Base-by-base conservation (phyloP, 2,797 vertebrate species). In the Clarias platycephalus region DNA sequence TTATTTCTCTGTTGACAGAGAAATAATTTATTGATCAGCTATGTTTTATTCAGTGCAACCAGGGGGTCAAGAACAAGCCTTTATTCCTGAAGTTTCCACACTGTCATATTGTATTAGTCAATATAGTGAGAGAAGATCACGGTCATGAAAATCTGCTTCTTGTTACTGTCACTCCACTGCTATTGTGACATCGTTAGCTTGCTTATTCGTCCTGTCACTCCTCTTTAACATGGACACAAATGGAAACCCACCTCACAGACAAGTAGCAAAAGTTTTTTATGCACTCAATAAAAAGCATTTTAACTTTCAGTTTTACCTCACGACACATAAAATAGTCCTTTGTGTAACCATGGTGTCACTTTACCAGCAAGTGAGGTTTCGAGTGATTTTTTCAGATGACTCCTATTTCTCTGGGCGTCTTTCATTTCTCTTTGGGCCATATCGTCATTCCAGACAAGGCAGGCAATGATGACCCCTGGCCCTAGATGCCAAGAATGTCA, bases 41-140 rank as follows among this genome's bases (percentile, higher is more conserved):
- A 94, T 95, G 91, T 94, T 94, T 95, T 94, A 95, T 95, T 94
- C 91, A 95, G 70, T 31, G 62, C 34, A n/a, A 28, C 31, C 70
- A 75, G 31, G 67, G 60, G 81, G 58, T 86, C 71, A 58, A 91
- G 88, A 72, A 49, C 84, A 86, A 91, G 84, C 88, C 92, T 92
- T 92, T 93, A 92, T 92, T 92, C 91, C 92, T 91, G 90, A 89
- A 86, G 87, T 93, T 92, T 91, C 86, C 53, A 20, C 63, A 31
- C 62, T 64, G 80, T 89, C 85, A 76, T 75, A 84, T 81, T 83
- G 64, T 49, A 86, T 88, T 81, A 87, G 85, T 88, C 82, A 82
- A 18, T 60, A 85, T 71, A 44, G n/a, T 76, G 81, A 58, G 26
- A 31, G 55, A 55, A 82, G 79, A 34, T 68, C 55, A 62, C 91